Evolutionary conservation across 2,113 vertebrate genomes (phyloP), one percentile per base, ranked within the genome.

Genomic region (Motacilla tschutschensis): DNA sequence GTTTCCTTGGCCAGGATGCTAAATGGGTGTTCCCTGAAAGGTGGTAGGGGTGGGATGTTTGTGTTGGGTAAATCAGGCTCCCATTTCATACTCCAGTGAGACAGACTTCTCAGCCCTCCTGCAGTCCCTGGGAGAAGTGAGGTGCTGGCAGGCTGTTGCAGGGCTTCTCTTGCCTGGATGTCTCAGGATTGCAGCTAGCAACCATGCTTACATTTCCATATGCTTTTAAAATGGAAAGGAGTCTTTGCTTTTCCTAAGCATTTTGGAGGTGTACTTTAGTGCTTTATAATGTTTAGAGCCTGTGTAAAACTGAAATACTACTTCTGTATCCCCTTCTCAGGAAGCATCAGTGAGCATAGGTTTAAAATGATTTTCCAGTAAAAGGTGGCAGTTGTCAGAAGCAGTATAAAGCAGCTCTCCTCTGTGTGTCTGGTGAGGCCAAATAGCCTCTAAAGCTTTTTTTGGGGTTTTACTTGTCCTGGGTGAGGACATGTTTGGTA

Each of bases 191-290:
- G 51, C n/a, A 6, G 0, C 24, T 35, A 60, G n/a, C 38, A 43
- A 26, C 54, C 0, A 0, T 36, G 31, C 9, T 31, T 66, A 20
- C 0, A 0, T 65, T 76, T 85, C 60, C 16, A 1, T 51, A 10
- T n/a, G 19, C 48, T 57, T 83, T 80, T 54, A 47, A 71, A 83
- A 67, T 63, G 24, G 15, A 40, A 87, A 43, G 22, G 79, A 44
- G 1, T 1, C n/a, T 51, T 79, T 48, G 16, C 16, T 79, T 87
- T 73, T 47, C n/a, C 5, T 55, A 29, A 57, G n/a, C 3, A 5
- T 55, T 78, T 77, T 29, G 3, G 2, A n/a, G 17, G 7, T 17
- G 70, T 78, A 14, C 62, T 71, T 64, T 22, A 75, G 13, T 58
- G 51, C 20, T 73, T 90, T 58, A 14, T 43, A 40, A 24, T 33